phyloP scores from a whole-genome alignment of 2,888 invertebrate genomes.

The Chloroclystis v-ata region DNA sequence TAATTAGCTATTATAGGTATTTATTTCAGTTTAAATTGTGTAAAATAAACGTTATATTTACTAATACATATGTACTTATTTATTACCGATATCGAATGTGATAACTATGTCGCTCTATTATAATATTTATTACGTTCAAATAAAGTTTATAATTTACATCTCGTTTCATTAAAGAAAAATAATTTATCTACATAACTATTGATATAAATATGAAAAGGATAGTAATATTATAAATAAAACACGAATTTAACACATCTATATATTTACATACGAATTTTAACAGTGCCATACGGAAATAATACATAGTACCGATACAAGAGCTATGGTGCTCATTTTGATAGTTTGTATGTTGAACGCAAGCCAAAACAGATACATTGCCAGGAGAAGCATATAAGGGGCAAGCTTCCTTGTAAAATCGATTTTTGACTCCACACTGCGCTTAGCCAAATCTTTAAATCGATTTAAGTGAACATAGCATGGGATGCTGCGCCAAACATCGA shows the following conservation, averaged over 20 bases:
- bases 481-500: constrained; percentile 64
- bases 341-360: constrained; percentile 51
- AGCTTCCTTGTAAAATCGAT: constrained; percentile 44
- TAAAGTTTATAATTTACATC: too few species aligned
- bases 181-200: too few species aligned
- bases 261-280: constrained; percentile 76
- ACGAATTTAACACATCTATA: constrained; percentile 74
- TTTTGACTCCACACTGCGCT: constrained; percentile 57
- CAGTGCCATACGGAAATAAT: constrained; percentile 70
- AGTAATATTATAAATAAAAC: constrained; percentile 48
- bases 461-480: constrained; percentile 64
- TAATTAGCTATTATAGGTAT: too few species aligned
- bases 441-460: constrained; percentile 66
- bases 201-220: not conserved
- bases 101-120: too few species aligned
- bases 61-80: too few species aligned
- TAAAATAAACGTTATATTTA: too few species aligned
- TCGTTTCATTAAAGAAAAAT: too few species aligned
- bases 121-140: too few species aligned
- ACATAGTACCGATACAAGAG: constrained; percentile 53
- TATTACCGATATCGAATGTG: too few species aligned
- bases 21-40: too few species aligned
- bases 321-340: constrained; percentile 50
- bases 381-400: constrained; percentile 41
- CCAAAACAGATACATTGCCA: constrained; percentile 56